Evolutionary conservation across 2,888 invertebrate species (phyloP).

Genomic region (Scaptomyza tumidula): DNA sequence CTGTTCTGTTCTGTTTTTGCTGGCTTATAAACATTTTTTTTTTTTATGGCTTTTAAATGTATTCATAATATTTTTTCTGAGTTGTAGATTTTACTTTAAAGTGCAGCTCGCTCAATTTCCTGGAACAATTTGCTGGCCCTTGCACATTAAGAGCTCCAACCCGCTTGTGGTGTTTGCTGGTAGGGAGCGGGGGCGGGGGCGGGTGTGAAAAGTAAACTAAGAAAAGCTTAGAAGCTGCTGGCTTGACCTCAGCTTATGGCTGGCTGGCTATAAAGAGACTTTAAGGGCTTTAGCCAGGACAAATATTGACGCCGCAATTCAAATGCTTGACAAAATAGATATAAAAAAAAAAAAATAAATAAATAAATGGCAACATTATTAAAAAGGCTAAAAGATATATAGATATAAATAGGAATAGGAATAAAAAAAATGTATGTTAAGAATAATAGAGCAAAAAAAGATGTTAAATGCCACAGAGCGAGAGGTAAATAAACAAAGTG

Average conservation of each 20-base stretch:
- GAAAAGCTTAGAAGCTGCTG: slow-evolving; percentile 4
- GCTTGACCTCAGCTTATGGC: slow-evolving; percentile 22
- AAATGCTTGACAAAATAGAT: slow-evolving; percentile 58
- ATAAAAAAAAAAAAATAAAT: no score
- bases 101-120: slow-evolving; percentile 74
- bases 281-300: slow-evolving; percentile 44
- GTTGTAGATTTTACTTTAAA: slow-evolving; percentile 52
- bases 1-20: background rate
- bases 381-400: slow-evolving; percentile 3
- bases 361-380: slow-evolving; percentile 19
- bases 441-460: slow-evolving; percentile 31
- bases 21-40: slow-evolving; percentile 1
- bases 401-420: background rate
- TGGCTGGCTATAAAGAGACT: slow-evolving; percentile 22
- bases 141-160: slow-evolving; percentile 36
- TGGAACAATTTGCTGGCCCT: slow-evolving; percentile 65
- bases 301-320: slow-evolving; percentile 68
- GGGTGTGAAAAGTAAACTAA: background rate
- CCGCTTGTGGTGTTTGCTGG: background rate
- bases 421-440: slow-evolving; percentile 3
- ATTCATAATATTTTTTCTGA: slow-evolving; percentile 56
- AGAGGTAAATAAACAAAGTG: slow-evolving; percentile 47
- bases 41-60: slow-evolving; percentile 60
- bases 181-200: background rate
- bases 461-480: slow-evolving; percentile 34